A percentile compares a stretch with the other conserved stretches of the same genome.
Conservation (phyloP, 2,113 vertebrate species). For the Passerina amoena region DNA sequence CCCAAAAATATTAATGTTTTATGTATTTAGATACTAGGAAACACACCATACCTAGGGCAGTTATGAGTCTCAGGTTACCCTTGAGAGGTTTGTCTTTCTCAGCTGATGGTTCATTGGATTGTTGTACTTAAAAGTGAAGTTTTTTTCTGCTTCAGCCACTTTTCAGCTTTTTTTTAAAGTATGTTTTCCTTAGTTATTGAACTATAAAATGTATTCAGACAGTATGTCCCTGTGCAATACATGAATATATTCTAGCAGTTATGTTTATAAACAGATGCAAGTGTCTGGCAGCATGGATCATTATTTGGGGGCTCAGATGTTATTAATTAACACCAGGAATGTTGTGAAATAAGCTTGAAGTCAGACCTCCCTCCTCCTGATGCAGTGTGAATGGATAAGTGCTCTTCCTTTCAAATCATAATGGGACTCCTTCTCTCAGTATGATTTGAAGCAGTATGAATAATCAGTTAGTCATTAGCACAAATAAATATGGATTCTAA, state of each 20-base stretch:
- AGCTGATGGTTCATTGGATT: background rate
- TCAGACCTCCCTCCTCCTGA: background rate
- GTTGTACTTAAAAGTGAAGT: background rate
- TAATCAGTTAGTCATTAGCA: background rate
- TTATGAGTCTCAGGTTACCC: background rate
- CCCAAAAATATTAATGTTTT: background rate
- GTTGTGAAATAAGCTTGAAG: slow-evolving; percentile 60
- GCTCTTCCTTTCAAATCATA: background rate
- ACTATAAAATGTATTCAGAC: background rate
- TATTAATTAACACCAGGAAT: slow-evolving; percentile 61
- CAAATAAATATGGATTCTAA: background rate
- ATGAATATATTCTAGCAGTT: slow-evolving; percentile 34
- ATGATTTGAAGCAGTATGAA: background rate
- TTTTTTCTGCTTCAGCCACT: background rate
- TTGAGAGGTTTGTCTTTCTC: background rate
- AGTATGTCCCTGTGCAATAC: slow-evolving; percentile 10
- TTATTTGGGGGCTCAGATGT: slow-evolving; percentile 63
- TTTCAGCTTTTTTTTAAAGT: background rate
- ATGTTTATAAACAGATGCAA: slow-evolving; percentile 65
- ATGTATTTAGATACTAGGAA: background rate
- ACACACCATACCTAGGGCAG: background rate
- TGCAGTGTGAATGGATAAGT: slow-evolving; percentile 21
- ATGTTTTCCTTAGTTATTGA: background rate
- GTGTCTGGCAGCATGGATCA: slow-evolving; percentile 38
- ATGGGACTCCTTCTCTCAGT: background rate